Conservation (phyloP, 2,113 vertebrate species). For the Arvicanthis niloticus region DNA sequence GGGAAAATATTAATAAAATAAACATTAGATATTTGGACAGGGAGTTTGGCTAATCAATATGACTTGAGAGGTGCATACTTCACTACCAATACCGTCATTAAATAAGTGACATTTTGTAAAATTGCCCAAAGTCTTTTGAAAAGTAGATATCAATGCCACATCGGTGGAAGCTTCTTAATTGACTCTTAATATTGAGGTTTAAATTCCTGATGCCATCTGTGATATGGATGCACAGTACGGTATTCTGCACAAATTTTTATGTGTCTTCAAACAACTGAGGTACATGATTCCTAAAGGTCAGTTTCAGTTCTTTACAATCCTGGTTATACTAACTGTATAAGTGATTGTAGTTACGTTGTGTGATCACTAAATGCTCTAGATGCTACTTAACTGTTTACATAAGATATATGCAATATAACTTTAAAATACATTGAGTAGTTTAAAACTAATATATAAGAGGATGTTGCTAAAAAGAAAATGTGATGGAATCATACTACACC, state of each 20-base stretch:
- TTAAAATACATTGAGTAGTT: conserved; percentile 43
- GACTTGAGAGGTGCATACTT: background rate
- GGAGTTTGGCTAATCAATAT: background rate
- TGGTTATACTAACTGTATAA: background rate
- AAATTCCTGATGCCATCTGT: background rate
- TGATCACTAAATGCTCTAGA: conserved; percentile 24
- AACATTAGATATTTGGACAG: background rate
- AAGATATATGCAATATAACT: background rate
- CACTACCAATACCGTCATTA: background rate
- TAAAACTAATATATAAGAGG: conserved; percentile 12
- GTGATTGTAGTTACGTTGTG: background rate
- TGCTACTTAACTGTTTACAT: background rate
- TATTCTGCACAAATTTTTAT: background rate
- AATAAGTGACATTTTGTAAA: background rate
- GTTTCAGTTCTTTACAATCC: background rate
- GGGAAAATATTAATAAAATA: background rate
- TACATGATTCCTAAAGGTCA: conserved; percentile 19
- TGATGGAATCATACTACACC: background rate
- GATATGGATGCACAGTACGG: background rate
- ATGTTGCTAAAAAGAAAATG: background rate
- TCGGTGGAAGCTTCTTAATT: background rate
- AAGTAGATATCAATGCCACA: background rate
- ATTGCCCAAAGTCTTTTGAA: background rate
- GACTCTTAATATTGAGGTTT: background rate
- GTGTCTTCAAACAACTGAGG: background rate